Base-by-base conservation (phyloP, 2,113 vertebrate species). In the Hydrolagus affinis region DNA sequence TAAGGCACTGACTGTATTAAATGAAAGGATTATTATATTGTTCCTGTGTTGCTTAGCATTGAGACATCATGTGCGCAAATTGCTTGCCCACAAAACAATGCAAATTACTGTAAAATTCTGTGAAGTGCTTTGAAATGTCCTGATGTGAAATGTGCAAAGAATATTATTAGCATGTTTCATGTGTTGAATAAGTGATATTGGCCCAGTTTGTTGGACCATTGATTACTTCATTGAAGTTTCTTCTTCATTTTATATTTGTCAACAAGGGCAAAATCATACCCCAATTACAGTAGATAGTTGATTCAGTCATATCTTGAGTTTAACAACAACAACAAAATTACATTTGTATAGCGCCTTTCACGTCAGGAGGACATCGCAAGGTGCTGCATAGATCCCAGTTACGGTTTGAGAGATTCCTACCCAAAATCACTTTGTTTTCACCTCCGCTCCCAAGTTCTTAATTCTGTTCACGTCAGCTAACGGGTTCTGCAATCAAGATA, bases 231-330 rank as follows among this genome's bases (percentile, higher is more conserved):
- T 44, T 44, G 1, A 1, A 44, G 44, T 44, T 44, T 44, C 44
- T 44, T 44, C 32, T 75, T 75, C 32, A 56, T 19, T n/a, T 2
- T 57, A 32, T 21, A 30, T 30, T 72, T 75, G 73, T 75, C 73
- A 56, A 8, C 56, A 57, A 75, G 11, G 0, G 11, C 7, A 17
- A 56, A 17, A 75, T 44, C 32, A 9, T 19, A 75, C 11, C 32
- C 56, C 11, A 44, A 17, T 19, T 75, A n/a, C n/a, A n/a, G n/a
- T n/a, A 21, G 17, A 44, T 32, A 44, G 21, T 75, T 75, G 25
- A 30, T 56, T 44, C 73, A 75, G 30, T 59, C 76, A 78, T n/a
- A 78, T 78, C 59, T 78, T 78, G 25, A 62, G 76, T 23, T 44
- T 44, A 44, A 62, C 56, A 83, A 83, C 15, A 21, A 32, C 10